phyloP scores from a whole-genome alignment of 2,797 vertebrate species.

The Enteromius paludinosus region DNA sequence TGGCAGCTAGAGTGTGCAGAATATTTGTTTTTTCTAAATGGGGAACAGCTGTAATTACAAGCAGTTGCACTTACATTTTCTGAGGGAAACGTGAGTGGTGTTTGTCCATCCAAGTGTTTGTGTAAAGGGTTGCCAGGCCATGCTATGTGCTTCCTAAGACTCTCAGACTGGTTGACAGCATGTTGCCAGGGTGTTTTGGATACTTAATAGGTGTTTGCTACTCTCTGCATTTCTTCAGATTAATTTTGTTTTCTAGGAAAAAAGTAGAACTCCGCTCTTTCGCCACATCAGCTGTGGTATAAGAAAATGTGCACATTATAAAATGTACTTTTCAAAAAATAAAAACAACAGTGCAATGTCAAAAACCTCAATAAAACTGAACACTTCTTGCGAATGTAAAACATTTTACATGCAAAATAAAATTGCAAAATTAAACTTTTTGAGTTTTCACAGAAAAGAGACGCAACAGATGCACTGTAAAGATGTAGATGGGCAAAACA shows the following conservation, averaged over 20 bases:
- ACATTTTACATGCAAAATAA: too few species aligned
- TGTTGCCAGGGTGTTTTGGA: slow-evolving; percentile 5
- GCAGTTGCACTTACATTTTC: background rate
- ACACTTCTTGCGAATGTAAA: too few species aligned
- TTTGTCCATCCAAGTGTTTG: background rate
- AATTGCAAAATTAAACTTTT: background rate
- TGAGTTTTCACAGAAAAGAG: background rate
- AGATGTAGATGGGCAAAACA: background rate
- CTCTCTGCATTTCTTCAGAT: background rate
- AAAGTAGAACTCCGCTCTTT: background rate
- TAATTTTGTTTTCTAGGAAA: background rate
- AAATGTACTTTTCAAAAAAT: background rate
- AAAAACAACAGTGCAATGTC: background rate
- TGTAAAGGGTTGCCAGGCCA: background rate
- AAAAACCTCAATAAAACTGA: background rate
- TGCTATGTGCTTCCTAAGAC: background rate
- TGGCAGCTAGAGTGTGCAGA: background rate
- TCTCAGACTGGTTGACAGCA: background rate
- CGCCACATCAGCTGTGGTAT: background rate
- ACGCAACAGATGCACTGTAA: background rate
- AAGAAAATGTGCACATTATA: background rate
- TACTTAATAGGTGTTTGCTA: background rate
- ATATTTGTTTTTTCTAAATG: slow-evolving; percentile 7
- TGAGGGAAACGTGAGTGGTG: background rate
- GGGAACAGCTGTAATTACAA: background rate